Base-by-base conservation (phyloP, 2,113 vertebrate genomes). In the Beaufortia kweichowensis region DNA sequence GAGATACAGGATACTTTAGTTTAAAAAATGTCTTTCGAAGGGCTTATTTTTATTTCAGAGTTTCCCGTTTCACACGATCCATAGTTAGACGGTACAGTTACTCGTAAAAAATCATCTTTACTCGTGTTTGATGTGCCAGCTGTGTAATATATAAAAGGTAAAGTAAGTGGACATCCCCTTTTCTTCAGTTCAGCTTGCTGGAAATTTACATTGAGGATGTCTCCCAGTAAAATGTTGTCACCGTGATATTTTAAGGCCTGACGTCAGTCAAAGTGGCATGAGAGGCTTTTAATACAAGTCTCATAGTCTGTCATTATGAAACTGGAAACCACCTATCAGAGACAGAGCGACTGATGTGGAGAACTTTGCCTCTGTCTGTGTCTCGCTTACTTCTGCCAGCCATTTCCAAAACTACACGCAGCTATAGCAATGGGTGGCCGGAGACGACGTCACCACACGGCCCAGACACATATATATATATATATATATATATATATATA, bases 291-390 rank as follows among this genome's bases (percentile, higher is more conserved):
- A 90, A 91, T 90, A 90, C 88, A 86, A 89, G 86, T 87, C 88
- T 90, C 83, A 87, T 84, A 87, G 91, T 87, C 89, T 92, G 91
- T 93, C 91, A 93, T 93, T 92, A 92, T 84, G 79, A 88, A 79
- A 84, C 79, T 86, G 87, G 85, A 85, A 90, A 90, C 90, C 86
- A 81, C 87, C 87, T 91, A 92, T 91, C 90, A 90, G 87, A 87
- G 86, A 87, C 86, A 72, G 81, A 81, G 75, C 87, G 87, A 93
- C 86, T 93, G 90, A 93, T 92, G 91, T 92, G 91, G 92, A 82
- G 87, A 90, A 89, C 83, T 85, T 86, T 83, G 84, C 88, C 85
- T 84, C 85, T 85, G 86, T 90, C 84, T 83, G n/a, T n/a, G n/a
- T 89, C 85, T 87, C 56, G 83, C 82, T 85, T 90, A 86, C 90